Percentiles rank a stretch among this genome's conserved stretches.
Conservation (phyloP, 1,140 invertebrate species). For the Aphidius gifuensis region DNA sequence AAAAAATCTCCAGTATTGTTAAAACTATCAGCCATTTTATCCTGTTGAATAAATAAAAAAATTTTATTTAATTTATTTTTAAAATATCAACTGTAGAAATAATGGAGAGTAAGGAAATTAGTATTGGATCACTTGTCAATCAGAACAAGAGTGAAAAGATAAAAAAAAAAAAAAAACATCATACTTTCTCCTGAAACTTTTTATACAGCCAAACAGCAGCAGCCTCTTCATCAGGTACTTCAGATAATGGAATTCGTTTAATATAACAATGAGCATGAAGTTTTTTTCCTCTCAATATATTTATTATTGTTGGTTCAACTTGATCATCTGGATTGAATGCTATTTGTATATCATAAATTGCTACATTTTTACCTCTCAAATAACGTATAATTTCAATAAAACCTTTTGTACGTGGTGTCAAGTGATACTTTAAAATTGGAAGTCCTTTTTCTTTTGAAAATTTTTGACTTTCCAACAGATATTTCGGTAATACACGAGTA, state of each 20-base stretch:
- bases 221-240: conserved; percentile 77
- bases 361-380: conserved; percentile 73
- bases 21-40: conserved; percentile 78
- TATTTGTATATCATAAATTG: conserved; percentile 81
- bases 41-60: conserved; percentile 55
- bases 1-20: conserved; percentile 78
- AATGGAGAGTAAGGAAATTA: background rate
- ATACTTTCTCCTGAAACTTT: conserved; percentile 75
- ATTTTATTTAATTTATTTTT: background rate
- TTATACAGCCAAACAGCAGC: conserved; percentile 79
- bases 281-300: conserved; percentile 74
- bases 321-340: conserved; percentile 68
- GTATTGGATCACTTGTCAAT: background rate
- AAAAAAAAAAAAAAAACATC: conserved; percentile 16
- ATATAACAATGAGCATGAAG: conserved; percentile 76
- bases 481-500: conserved; percentile 84
- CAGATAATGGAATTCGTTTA: conserved; percentile 75
- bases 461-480: conserved; percentile 82
- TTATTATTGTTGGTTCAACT: conserved; percentile 74
- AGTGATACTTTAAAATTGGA: conserved; percentile 81
- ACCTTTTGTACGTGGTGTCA: conserved; percentile 89
- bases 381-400: conserved; percentile 75
- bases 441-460: conserved; percentile 85
- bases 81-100: background rate
- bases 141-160: background rate